phyloP scores from a whole-genome alignment of 2,888 invertebrate species.

The Syrphus vitripennis region DNA sequence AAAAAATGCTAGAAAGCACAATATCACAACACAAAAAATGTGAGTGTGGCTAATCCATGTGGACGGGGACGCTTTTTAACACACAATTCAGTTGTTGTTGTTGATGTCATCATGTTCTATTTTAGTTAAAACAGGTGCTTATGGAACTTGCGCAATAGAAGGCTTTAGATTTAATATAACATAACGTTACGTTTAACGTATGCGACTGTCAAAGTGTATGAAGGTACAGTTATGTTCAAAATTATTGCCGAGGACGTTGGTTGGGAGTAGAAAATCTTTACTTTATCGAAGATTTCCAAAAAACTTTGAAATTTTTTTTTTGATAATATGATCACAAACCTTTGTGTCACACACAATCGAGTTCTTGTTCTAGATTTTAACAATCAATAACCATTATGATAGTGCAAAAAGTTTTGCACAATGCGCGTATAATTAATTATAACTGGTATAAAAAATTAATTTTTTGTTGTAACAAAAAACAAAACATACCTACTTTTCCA shows the following conservation, averaged over 20 bases:
- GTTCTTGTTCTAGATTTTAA: no score
- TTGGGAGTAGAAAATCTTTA: no score
- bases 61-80: not conserved
- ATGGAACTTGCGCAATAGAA: not conserved
- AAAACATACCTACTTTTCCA: no score
- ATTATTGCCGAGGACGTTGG: not conserved
- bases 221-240: slow-evolving; percentile 29
- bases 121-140: slow-evolving; percentile 28
- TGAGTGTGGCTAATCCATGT: not conserved
- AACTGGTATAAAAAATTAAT: no score
- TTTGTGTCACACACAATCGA: no score
- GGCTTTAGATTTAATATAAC: not conserved
- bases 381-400: no score
- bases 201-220: not conserved
- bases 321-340: no score
- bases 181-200: slow-evolving; percentile 2
- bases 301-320: no score
- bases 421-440: no score
- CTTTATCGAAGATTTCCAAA: no score
- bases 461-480: no score
- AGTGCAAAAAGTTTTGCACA: no score
- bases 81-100: not conserved
- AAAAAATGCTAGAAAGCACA: slow-evolving; percentile 19
- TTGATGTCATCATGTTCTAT: slow-evolving; percentile 62
- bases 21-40: not conserved